phyloP scores from a whole-genome alignment of 30 jellyfish, hydroid and myxozoan species.

The Chironex yamaguchii region DNA sequence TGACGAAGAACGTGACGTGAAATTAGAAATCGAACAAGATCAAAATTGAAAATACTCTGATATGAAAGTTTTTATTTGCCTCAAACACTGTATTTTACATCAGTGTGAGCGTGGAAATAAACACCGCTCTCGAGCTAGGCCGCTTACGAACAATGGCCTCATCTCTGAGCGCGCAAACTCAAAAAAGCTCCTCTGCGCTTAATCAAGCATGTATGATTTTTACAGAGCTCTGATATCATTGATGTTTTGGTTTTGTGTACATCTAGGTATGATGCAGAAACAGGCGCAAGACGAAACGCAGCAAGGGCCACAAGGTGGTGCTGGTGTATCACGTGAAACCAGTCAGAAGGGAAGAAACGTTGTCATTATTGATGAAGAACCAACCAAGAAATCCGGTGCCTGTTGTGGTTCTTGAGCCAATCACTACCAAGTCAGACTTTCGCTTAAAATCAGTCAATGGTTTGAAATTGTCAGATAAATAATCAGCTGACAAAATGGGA shows the following conservation, averaged over 20 bases:
- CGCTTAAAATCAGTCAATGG: too few species aligned
- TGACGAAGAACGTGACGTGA: too few species aligned
- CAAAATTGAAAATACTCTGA: too few species aligned
- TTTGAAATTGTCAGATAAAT: too few species aligned
- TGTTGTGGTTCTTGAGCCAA: conserved; percentile 81
- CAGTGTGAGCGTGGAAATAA: not conserved
- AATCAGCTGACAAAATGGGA: too few species aligned
- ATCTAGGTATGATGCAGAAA: conserved; percentile 86
- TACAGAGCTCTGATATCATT: not conserved
- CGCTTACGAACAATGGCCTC: too few species aligned
- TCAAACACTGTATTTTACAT: not conserved
- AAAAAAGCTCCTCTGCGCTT: not conserved
- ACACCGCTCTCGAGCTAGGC: not conserved
- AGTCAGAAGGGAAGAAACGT: conserved; percentile 76
- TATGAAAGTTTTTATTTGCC: too few species aligned
- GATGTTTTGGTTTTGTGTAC: not conserved
- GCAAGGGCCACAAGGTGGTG: conserved; percentile 55
- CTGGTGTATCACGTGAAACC: conserved; percentile 70
- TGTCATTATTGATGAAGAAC: conserved; percentile 95
- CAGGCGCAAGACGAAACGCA: conserved; percentile 90
- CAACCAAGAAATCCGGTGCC: conserved; percentile 81
- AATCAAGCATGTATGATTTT: not conserved
- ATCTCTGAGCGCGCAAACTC: too few species aligned
- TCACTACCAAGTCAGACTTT: too few species aligned
- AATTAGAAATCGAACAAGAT: too few species aligned